These are phyloP conservation scores for Hylaeus volcanicus DNA, from an alignment of 1,140 invertebrate species.

Conservation along the genomic window DNA sequence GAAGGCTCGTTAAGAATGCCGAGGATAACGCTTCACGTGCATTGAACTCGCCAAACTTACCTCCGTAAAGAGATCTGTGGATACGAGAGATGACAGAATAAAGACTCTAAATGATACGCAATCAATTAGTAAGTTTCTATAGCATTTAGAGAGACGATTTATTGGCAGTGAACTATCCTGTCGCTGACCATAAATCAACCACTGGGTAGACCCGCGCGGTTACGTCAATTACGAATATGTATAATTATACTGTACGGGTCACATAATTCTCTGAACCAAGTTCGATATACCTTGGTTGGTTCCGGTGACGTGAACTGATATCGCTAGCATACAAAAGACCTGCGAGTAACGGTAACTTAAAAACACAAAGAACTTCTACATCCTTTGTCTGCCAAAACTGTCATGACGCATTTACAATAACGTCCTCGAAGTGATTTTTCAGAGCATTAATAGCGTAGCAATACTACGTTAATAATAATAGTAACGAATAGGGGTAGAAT, in stretches of 20 bases:
- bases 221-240: conserved; percentile 36
- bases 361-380: background rate
- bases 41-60: conserved; percentile 14
- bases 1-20: background rate
- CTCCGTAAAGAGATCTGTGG: conserved; percentile 8
- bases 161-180: background rate
- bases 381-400: background rate
- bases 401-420: background rate
- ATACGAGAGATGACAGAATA: background rate
- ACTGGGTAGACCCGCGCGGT: background rate
- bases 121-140: conserved; percentile 18
- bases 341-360: conserved; percentile 19
- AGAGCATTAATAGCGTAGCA: background rate
- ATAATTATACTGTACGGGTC: conserved; percentile 8
- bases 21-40: background rate
- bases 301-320: conserved; percentile 28
- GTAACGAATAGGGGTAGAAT: too few species aligned
- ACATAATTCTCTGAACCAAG: conserved; percentile 27
- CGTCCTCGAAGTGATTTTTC: background rate
- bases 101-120: background rate
- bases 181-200: conserved; percentile 13
- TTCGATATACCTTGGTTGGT: conserved; percentile 6
- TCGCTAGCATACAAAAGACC: conserved; percentile 37
- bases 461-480: too few species aligned
- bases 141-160: conserved; percentile 14